Conservation (phyloP, 2,797 vertebrate species). For the Alouatta caraya region DNA sequence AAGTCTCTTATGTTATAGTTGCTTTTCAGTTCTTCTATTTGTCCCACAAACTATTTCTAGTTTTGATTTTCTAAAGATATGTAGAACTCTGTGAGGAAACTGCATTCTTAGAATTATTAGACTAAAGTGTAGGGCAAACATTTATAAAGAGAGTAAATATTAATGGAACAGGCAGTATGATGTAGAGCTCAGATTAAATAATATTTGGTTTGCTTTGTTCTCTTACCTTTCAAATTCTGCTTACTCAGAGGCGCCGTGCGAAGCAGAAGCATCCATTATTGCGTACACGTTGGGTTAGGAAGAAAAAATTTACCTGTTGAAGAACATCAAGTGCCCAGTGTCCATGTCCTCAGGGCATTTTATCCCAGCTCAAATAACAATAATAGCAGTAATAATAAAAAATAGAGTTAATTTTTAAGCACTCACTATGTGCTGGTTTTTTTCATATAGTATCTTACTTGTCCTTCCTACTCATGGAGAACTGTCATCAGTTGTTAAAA, state of each 20-base stretch:
- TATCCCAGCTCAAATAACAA: neutral
- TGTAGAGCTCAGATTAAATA: constrained; percentile 48
- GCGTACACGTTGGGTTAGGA: neutral
- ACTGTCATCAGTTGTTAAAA: neutral
- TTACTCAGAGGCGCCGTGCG: constrained; percentile 29
- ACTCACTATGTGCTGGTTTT: neutral
- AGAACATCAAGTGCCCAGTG: neutral
- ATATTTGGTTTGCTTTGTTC: constrained; percentile 66
- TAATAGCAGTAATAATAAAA: neutral
- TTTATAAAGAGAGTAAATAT: constrained; percentile 71
- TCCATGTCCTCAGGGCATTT: neutral
- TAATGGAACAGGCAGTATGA: constrained; percentile 48
- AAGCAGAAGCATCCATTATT: constrained; percentile 45
- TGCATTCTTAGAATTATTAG: constrained; percentile 66
- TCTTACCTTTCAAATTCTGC: constrained; percentile 59
- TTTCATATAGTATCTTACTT: neutral
- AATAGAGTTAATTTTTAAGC: neutral
- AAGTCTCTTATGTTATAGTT: neutral
- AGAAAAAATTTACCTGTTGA: constrained; percentile 11
- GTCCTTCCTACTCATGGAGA: neutral
- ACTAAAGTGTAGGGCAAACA: constrained; percentile 56
- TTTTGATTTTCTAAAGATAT: constrained; percentile 62
- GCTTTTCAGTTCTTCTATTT: constrained; percentile 33
- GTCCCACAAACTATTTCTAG: constrained; percentile 1
- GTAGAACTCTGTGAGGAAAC: constrained; percentile 47